Evolutionary conservation across 2,888 invertebrate species (phyloP).

Genomic region (Mesoligia furuncula): DNA sequence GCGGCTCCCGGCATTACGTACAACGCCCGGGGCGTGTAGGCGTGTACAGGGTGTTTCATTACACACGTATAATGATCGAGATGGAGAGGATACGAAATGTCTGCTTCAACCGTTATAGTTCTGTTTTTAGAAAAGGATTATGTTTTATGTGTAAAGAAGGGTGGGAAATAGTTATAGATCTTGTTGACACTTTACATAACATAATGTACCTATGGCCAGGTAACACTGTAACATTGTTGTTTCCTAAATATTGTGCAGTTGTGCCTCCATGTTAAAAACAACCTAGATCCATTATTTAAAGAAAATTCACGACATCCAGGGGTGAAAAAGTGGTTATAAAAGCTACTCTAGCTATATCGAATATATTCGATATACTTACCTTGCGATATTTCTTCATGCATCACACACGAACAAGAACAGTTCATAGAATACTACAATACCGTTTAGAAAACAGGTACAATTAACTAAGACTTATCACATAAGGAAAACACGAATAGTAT

Average conservation of each 20-base stretch:
- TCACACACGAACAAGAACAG: not conserved
- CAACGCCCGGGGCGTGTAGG: slow-evolving; percentile 42
- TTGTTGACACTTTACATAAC: not conserved
- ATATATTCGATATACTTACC: not conserved
- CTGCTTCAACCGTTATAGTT: slow-evolving; percentile 19
- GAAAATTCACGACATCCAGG: no score
- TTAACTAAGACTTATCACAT: no score
- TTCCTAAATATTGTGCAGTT: no score
- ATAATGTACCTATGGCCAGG: not conserved
- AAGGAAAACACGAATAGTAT: no score
- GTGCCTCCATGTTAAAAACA: no score
- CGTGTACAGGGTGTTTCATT: slow-evolving; percentile 51
- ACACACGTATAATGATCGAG: slow-evolving; percentile 56
- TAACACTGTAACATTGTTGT: not conserved
- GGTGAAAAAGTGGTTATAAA: not conserved
- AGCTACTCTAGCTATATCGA: no score
- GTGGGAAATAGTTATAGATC: not conserved
- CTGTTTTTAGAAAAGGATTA: slow-evolving; percentile 29
- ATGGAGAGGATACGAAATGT: slow-evolving; percentile 34
- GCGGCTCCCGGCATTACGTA: slow-evolving; percentile 29
- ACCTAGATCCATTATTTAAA: not conserved
- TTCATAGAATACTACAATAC: not conserved
- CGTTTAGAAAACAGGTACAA: not conserved
- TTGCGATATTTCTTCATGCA: not conserved
- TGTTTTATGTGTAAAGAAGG: slow-evolving; percentile 3